A percentile compares a stretch with the other conserved stretches of the same genome.
Evolutionary conservation across 1,140 invertebrate species (phyloP).

Genomic region (Pseudobourletiella spinata): DNA sequence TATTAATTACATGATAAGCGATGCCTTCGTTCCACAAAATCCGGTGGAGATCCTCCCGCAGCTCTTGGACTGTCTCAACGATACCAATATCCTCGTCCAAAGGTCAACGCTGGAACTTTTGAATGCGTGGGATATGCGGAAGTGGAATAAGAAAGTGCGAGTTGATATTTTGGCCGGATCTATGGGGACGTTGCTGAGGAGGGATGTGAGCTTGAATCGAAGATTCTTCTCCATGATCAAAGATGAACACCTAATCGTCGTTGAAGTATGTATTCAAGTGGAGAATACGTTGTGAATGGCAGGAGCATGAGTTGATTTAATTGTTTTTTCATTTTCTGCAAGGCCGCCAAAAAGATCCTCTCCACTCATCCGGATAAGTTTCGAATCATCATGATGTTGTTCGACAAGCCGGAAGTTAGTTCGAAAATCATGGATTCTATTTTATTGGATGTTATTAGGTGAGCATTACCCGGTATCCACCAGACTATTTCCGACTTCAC

Average conservation of each 20-base stretch:
- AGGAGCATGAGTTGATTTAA: neutral
- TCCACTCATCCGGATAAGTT: constrained; percentile 53
- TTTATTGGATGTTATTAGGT: constrained; percentile 75
- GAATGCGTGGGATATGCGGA: neutral
- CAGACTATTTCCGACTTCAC: neutral
- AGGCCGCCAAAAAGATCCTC: constrained; percentile 53
- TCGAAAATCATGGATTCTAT: constrained; percentile 75
- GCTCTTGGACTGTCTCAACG: constrained; percentile 63
- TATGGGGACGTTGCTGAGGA: constrained; percentile 59
- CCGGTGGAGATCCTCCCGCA: neutral
- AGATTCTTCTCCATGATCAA: constrained; percentile 55
- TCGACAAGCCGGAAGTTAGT: constrained; percentile 84
- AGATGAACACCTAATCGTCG: neutral
- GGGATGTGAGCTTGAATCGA: constrained; percentile 87
- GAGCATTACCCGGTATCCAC: no score
- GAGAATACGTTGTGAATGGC: neutral
- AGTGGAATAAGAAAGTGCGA: neutral
- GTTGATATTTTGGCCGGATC: neutral
- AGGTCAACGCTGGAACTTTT: constrained; percentile 77
- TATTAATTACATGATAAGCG: constrained; percentile 20
- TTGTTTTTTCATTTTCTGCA: constrained; percentile 7
- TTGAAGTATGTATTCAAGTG: neutral
- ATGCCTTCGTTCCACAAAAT: neutral
- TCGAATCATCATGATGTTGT: constrained; percentile 70
- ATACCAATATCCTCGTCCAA: constrained; percentile 74